Evolutionary conservation across 1,140 invertebrate species (phyloP), one percentile per base, ranked within the genome.

Genomic region (Diuraphis noxia): DNA sequence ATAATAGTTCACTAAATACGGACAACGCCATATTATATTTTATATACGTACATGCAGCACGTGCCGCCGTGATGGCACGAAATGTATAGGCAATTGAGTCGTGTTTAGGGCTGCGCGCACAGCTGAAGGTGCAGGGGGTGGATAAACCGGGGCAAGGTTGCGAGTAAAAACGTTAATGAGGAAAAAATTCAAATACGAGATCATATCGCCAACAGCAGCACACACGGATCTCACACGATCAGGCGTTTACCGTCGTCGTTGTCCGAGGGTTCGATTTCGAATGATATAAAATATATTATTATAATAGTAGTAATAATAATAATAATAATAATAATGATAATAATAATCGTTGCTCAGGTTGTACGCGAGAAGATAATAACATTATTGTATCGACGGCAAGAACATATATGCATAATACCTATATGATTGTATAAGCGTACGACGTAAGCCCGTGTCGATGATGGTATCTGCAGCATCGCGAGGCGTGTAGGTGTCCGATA

Each of bases 171-270:
- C 87, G 52, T 88, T 88, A 88, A 88, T 88, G 87, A 88, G 87
- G 56, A 88, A 88, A 88, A 88, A 40, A 88, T 88, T 63, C 34
- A 63, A 88, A 63, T 72, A 23, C 34, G 30, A 87, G 85, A 87
- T 87, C 43, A 49, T 87, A 87, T 87, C 85, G 85, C 85, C 9
- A 36, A 38, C 49, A 49, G 19, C 46, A 52, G 56, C 30, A 17
- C 56, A 41, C 56, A 30, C 52, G 9, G 9, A 38, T 87, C 43
- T 49, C 38, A 72, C 36, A 63, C 87, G 38, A n/a, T n/a, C 41
- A 36, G 36, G 6, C 46, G 41, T n/a, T 34, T 87, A 36, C 49
- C 13, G 30, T 40, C 49, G 46, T 49, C 46, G 46, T 49, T 13
- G 23, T 46, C 43, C 41, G 85, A 56, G 46, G 46, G 52, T 56